Evolutionary conservation across 2,888 invertebrate genomes (phyloP), one percentile per base, ranked within the genome.

Genomic region (Tinea pellionella): DNA sequence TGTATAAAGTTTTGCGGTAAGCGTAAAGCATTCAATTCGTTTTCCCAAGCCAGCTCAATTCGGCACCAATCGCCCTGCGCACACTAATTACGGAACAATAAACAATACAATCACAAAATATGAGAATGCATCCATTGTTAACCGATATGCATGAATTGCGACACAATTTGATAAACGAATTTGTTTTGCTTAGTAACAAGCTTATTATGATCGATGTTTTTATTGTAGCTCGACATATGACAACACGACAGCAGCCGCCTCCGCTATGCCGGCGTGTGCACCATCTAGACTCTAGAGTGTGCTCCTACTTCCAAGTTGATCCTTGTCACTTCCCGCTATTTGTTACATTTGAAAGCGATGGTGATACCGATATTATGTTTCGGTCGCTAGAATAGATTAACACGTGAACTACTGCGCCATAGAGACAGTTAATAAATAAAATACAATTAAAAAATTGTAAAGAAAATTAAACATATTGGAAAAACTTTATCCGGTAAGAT

Each of bases 11-110:
- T 57, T 57, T 57, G 66, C 67, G 62, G 64, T 63, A 66, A 67
- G 67, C 71, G 75, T 74, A 72, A 75, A 75, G 74, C 75, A 80
- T 80, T 80, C 75, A 80, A 81, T 81, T 81, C 77, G 75, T 78
- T 78, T 77, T 71, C 72, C 74, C 69, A 68, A 68, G 65, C 65
- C 66, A 66, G 63, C 47, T 59, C 32, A 29, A 57, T 67, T 66
- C 65, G 63, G 62, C 67, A 63, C 65, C 68, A 69, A 71, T 68
- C 68, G 69, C 63, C n/a, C n/a, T n/a, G n/a, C 24, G 24, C 24
- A 29, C 67, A 68, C 68, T 75, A 72, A 75, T 74, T 74, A 71
- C 71, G 71, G 68, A 69, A 68, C 67, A 64, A 71, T 75, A 75
- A 74, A 77, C 77, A 79, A 75, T 73, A 73, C 74, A 73, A 79